Percentiles rank a stretch among this genome's conserved stretches.
phyloP scores from a whole-genome alignment of 1,140 invertebrate species.

The Ectropis grisescens region DNA sequence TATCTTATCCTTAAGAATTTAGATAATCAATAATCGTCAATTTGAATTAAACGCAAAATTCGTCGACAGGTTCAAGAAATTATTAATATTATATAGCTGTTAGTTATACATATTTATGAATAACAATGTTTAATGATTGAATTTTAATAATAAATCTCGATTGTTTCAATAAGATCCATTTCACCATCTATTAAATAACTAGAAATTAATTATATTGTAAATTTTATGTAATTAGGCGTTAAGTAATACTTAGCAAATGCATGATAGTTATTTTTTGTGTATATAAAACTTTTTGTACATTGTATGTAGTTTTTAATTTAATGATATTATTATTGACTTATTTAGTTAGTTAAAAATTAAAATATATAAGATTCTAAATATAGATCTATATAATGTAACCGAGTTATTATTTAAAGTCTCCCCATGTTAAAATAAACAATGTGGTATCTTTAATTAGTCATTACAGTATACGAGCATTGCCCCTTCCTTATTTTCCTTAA shows the following conservation, averaged over 20 bases:
- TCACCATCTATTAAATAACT: conserved; percentile 6
- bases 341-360: conserved; percentile 25
- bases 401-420: conserved; percentile 1
- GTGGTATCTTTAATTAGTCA: too few species aligned
- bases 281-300: conserved; percentile 35
- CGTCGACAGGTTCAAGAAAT: conserved; percentile 13
- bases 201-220: conserved; percentile 22
- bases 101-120: conserved; percentile 10
- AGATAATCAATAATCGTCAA: conserved; percentile 16
- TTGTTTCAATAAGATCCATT: conserved; percentile 21
- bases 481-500: too few species aligned
- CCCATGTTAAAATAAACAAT: not conserved
- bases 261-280: conserved; percentile 21
- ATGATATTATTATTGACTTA: conserved; percentile 24
- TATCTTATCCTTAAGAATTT: conserved; percentile 10
- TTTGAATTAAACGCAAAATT: conserved; percentile 15
- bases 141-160: conserved; percentile 15
- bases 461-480: too few species aligned
- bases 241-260: conserved; percentile 16
- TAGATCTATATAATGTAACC: conserved; percentile 15
- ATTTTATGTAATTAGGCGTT: conserved; percentile 23
- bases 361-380: conserved; percentile 25
- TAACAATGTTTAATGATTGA: conserved; percentile 15
- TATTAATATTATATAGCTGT: conserved; percentile 17
- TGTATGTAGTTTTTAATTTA: conserved; percentile 24